Conservation (phyloP, 2,113 vertebrate species). For the Hyaena hyaena region DNA sequence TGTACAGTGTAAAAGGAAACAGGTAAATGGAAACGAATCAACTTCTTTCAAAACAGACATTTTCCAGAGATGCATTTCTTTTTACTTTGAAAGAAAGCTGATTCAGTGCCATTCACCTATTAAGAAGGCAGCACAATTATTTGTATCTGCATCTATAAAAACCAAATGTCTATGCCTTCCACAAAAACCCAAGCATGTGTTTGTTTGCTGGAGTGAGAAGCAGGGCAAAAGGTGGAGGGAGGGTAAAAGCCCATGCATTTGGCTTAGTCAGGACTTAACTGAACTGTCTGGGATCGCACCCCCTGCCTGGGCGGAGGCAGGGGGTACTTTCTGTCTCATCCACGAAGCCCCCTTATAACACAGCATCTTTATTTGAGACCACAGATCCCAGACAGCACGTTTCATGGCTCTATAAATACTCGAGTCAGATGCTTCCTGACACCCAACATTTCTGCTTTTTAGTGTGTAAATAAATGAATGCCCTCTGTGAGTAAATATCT, state of each 20-base stretch:
- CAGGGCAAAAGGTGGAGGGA: not conserved
- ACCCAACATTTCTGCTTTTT: constrained; percentile 6
- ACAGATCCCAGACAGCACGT: not conserved
- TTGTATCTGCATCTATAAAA: constrained; percentile 56
- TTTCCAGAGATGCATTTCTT: constrained; percentile 53
- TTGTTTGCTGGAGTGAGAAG: not conserved
- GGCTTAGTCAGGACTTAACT: not conserved
- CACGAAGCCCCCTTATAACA: constrained; percentile 23
- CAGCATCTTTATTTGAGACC: constrained; percentile 32
- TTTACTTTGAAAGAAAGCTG: constrained; percentile 69
- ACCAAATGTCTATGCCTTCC: not conserved
- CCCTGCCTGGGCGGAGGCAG: not conserved
- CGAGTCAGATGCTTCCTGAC: constrained; percentile 17
- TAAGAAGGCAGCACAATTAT: constrained; percentile 52
- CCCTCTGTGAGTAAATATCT: constrained; percentile 38
- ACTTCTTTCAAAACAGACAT: constrained; percentile 62
- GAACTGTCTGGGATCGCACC: not conserved
- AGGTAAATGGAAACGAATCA: constrained; percentile 62
- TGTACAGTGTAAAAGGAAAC: constrained; percentile 63
- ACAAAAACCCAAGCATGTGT: constrained; percentile 42
- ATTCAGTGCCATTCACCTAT: constrained; percentile 73
- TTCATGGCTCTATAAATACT: constrained; percentile 52
- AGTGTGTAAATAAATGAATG: not conserved
- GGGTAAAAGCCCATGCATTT: not conserved
- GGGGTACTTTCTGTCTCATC: not conserved